phyloP scores from a whole-genome alignment of 53 echinoderm and acorn worm species.

The Echinarachnius parma region DNA sequence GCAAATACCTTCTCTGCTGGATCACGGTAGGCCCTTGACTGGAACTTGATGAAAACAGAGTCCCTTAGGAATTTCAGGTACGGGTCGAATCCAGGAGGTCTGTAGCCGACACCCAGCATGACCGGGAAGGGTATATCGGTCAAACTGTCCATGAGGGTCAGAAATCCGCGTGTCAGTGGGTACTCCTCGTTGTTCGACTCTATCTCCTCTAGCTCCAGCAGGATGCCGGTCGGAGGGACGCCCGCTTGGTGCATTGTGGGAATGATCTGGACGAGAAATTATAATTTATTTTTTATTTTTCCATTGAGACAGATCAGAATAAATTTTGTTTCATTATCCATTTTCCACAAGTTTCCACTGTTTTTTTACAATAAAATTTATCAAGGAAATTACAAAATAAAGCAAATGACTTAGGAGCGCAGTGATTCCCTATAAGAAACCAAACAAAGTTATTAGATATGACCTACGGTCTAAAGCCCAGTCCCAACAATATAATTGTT shows the following conservation, averaged over 20 bases:
- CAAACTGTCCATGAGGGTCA: conserved; percentile 63
- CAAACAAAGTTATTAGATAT: no score
- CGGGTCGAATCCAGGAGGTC: conserved; percentile 95
- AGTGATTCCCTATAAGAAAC: no score
- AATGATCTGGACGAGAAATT: conserved; percentile 55
- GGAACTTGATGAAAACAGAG: conserved; percentile 80
- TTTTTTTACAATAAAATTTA: no score
- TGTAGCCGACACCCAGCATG: conserved; percentile 80
- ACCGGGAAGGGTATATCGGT: conserved; percentile 71
- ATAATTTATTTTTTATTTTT: no score
- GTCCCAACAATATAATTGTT: no score
- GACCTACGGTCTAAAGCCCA: no score
- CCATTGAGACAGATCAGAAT: no score
- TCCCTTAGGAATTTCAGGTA: conserved; percentile 92
- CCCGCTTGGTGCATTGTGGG: conserved; percentile 68
- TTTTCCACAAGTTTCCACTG: no score
- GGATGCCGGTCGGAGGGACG: conserved; percentile 63
- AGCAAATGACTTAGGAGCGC: no score
- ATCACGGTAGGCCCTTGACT: conserved; percentile 76
- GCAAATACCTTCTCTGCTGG: conserved; percentile 85
- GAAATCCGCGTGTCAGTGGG: conserved; percentile 78
- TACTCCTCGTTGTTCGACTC: conserved; percentile 87
- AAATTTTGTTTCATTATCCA: no score
- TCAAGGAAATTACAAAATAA: no score
- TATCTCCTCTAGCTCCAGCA: conserved; percentile 89